phyloP scores from a whole-genome alignment of 2,113 vertebrate genomes.

The Thinocorus orbignyianus region DNA sequence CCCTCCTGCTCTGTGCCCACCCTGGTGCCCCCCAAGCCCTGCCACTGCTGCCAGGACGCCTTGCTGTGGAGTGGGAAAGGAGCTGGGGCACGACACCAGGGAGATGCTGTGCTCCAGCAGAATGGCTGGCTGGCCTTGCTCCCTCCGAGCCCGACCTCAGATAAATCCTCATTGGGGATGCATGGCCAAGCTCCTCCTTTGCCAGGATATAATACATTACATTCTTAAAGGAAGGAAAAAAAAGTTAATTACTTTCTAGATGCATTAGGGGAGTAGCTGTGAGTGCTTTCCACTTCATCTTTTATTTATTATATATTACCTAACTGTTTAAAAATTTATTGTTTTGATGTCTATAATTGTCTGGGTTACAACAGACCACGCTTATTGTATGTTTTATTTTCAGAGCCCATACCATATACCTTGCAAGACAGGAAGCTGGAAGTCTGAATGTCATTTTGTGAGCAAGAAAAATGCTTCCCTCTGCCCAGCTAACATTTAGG shows the following conservation, averaged over 20 bases:
- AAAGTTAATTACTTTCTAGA: slow-evolving; percentile 70
- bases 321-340: slow-evolving; percentile 77
- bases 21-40: fast-evolving
- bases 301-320: slow-evolving; percentile 77
- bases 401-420: slow-evolving; percentile 26
- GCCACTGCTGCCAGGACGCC: fast-evolving
- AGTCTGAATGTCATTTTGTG: not conserved
- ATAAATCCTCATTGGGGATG: slow-evolving; percentile 35
- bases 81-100: not conserved
- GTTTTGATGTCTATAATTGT: slow-evolving; percentile 62
- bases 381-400: slow-evolving; percentile 58
- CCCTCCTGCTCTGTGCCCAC: fast-evolving
- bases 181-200: slow-evolving; percentile 5
- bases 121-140: not conserved
- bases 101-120: not conserved
- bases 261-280: slow-evolving; percentile 57
- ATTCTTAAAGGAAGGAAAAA: not conserved
- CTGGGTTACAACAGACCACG: slow-evolving; percentile 51
- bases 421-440: slow-evolving; percentile 33
- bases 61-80: not conserved
- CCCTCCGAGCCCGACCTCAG: not conserved
- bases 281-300: slow-evolving; percentile 67
- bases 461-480: slow-evolving; percentile 36
- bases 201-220: slow-evolving; percentile 41
- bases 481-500: not conserved